phyloP scores from a whole-genome alignment of 2,888 invertebrate genomes.

The Brenthis daphne region DNA sequence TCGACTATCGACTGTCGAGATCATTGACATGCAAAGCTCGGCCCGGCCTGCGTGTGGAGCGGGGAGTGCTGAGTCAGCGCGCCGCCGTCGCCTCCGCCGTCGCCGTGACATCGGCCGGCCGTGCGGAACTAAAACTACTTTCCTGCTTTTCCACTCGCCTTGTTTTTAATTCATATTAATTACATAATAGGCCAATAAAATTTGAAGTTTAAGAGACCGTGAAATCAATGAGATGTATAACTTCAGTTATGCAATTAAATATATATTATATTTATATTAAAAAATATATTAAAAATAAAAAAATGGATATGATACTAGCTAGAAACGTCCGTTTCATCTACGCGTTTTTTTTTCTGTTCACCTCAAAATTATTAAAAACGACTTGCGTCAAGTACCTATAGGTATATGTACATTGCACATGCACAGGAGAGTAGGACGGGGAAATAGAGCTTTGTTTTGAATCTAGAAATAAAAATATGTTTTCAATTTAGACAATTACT shows the following conservation, averaged over 20 bases:
- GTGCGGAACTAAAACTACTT: constrained; percentile 42
- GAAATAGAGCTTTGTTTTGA: too few species aligned
- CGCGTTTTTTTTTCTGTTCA: too few species aligned
- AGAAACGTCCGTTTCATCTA: too few species aligned
- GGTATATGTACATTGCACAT: too few species aligned
- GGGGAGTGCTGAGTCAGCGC: constrained; percentile 36
- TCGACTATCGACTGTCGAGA: constrained; percentile 23
- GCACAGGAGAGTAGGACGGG: too few species aligned
- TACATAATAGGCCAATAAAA: constrained; percentile 11
- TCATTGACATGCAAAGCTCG: constrained; percentile 40
- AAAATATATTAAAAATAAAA: too few species aligned
- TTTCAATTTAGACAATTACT: too few species aligned
- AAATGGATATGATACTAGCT: too few species aligned
- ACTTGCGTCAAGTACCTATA: too few species aligned
- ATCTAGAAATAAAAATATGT: too few species aligned
- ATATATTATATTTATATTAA: too few species aligned
- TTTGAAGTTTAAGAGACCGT: constrained; percentile 3
- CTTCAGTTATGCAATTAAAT: background rate
- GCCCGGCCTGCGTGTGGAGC: constrained; percentile 8
- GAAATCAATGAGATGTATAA: background rate
- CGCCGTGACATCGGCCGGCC: constrained; percentile 36
- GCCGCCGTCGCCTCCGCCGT: constrained; percentile 17
- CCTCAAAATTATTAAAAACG: too few species aligned
- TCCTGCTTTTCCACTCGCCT: constrained; percentile 28
- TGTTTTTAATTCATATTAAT: constrained; percentile 21